Evolutionary conservation across 1,140 invertebrate species (phyloP), one percentile per base, ranked within the genome.

Genomic region (Melanaphis sacchari): DNA sequence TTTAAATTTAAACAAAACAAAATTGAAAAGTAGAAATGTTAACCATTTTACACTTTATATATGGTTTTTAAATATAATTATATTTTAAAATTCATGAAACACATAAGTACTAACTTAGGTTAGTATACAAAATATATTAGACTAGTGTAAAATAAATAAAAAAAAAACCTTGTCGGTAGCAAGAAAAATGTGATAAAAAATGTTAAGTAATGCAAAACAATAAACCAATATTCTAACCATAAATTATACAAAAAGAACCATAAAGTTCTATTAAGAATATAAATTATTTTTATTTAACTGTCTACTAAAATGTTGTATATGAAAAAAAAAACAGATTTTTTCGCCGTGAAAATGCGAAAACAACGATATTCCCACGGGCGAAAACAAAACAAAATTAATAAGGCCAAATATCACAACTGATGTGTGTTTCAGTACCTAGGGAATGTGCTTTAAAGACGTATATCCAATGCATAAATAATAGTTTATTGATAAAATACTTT

Each of bases 401-500:
- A 54, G 11, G 52, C 36, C 52, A 90, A 90, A 90, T 90, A 90
- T 59, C 52, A 89, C 88, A 59, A 59, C 88, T 40, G 88, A 90
- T 90, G 52, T 54, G 88, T 90, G 88, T 90, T 54, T 26, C 38
- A 21, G 46, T 90, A 41, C 52, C 88, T 90, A 40, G 88, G 88
- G 88, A 90, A 90, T 59, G 52, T 31, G 38, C 31, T 38, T 24
- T 90, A 54, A 90, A 52, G 40, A 90, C 88, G 38, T 54, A 89
- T 59, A 90, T 59, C 52, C 36, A 90, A 90, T 40, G 88, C 52
- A 59, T 90, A 90, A 90, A 90, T 90, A 90, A 90, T 90, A 90
- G 52, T 90, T 90, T 90, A 90, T 90, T 90, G 88, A 90, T 59
- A 90, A 90, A 40, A 90, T 90, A 40, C 36, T 59, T 40, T 89